Evolutionary conservation across 2,888 invertebrate species (phyloP), one percentile per base, ranked within the genome.

Genomic region (Leptinotarsa haldemani): DNA sequence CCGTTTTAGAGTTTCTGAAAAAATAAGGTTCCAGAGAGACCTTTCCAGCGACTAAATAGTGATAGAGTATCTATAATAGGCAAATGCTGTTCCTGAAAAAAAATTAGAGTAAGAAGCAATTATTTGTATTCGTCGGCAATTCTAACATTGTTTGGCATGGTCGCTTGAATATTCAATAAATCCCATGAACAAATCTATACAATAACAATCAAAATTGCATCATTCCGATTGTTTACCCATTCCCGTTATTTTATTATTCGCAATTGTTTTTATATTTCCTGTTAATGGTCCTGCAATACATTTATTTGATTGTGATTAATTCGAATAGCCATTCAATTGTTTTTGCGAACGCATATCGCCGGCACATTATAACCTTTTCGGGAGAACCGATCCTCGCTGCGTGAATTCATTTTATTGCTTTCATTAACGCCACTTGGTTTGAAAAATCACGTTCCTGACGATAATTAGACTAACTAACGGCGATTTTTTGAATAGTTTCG

Each of bases 241-340:
- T 18, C 22, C 4, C 13, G 56, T 56, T 25, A 56, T 56, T 56
- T 20, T 22, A 56, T 56, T 22, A 56, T 15, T 56, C 20, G 56
- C 20, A 56, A 56, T 56, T 56, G 56, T 56, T 56, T 56, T 56
- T 56, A 56, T 22, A 56, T 56, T 56, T 56, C 56, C 56, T 56
- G 56, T 22, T 56, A 56, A 22, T 56, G 56, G 56, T 13, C 20
- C 22, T 20, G 15, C 56, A 25, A 56, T 25, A 56, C 56, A 56
- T 56, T 56, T 56, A 22, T 18, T 56, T 56, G 56, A 56, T 56
- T 56, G 56, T 56, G 56, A 56, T 56, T 22, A 56, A 56, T 56
- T 22, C 22, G 22, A 13, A 56, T 56, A 56, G 56, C 56, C 3
- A 56, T 22, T 56, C 56, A 56, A 56, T 56, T 56, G 56, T 56